Conservation (phyloP, 2,113 vertebrate species). For the Malurus melanocephalus region DNA sequence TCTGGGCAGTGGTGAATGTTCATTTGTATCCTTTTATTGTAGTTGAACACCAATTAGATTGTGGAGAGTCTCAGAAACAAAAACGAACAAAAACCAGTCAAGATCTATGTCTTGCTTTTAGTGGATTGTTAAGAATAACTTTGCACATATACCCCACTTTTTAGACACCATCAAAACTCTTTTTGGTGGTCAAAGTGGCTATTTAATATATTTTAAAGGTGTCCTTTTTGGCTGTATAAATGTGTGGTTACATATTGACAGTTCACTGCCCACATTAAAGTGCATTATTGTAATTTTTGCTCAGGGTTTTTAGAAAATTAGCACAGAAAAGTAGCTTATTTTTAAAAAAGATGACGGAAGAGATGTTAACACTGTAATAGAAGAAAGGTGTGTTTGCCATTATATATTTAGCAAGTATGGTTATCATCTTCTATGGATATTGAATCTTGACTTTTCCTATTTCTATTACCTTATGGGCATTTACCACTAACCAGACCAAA, state of each 20-base stretch:
- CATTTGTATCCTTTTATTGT: constrained; percentile 79
- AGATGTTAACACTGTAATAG: constrained; percentile 83
- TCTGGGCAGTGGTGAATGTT: constrained; percentile 96
- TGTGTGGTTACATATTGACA: constrained; percentile 86
- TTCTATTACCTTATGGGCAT: constrained; percentile 88
- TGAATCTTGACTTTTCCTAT: constrained; percentile 84
- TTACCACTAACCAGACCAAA: constrained; percentile 98
- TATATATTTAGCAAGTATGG: constrained; percentile 81
- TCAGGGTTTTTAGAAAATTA: constrained; percentile 94
- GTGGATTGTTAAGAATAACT: constrained; percentile 79
- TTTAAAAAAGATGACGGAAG: constrained; percentile 80
- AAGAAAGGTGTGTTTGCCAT: constrained; percentile 79
- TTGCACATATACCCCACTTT: constrained; percentile 78
- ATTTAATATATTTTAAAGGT: constrained; percentile 77
- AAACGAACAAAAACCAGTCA: constrained; percentile 66
- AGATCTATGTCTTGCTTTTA: constrained; percentile 77
- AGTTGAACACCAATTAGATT: constrained; percentile 75
- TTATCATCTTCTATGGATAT: constrained; percentile 79
- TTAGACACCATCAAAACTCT: constrained; percentile 66
- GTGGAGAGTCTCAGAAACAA: constrained; percentile 72
- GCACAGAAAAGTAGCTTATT: constrained; percentile 86
- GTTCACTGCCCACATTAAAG: constrained; percentile 91
- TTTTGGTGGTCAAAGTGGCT: constrained; percentile 71
- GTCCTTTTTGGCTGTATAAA: constrained; percentile 76
- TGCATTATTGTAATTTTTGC: constrained; percentile 96